Percentiles rank a stretch among this genome's conserved stretches.
Conservation (phyloP, 2,797 vertebrate species). For the Lacerta bilineata region DNA sequence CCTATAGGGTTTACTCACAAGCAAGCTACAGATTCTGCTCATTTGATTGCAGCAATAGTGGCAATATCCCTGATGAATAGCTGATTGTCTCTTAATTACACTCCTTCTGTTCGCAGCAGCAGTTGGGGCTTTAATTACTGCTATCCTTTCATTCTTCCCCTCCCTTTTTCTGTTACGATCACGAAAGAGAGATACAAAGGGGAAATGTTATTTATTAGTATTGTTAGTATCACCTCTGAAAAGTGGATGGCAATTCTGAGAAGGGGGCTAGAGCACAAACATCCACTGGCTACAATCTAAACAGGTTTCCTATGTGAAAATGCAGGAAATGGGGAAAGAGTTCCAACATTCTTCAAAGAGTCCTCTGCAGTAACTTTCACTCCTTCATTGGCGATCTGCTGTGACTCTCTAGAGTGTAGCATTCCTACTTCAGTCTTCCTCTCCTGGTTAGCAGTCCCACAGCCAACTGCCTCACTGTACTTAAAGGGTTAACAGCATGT, state of each 20-base stretch:
- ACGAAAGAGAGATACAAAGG: no score
- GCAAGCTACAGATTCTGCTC: background rate
- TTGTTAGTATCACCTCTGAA: no score
- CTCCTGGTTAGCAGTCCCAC: no score
- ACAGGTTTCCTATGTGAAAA: background rate
- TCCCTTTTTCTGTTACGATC: no score
- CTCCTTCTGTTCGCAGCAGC: background rate
- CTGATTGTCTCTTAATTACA: background rate
- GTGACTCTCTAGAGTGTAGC: background rate
- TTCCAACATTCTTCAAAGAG: background rate
- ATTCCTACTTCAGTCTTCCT: no score
- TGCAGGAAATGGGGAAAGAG: background rate
- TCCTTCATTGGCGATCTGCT: background rate
- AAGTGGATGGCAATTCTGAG: no score
- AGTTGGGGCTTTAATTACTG: background rate
- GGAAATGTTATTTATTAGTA: no score
- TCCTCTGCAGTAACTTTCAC: background rate
- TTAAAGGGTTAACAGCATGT: no score
- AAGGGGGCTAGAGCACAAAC: background rate
- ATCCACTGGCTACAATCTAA: no score
- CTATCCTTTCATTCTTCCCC: background rate
- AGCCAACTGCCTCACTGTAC: no score
- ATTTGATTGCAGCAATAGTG: background rate
- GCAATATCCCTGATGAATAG: background rate
- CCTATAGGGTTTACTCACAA: background rate